Evolutionary conservation across 2,113 vertebrate genomes (phyloP), one percentile per base, ranked within the genome.

Genomic region (Colistium nudipinnis): DNA sequence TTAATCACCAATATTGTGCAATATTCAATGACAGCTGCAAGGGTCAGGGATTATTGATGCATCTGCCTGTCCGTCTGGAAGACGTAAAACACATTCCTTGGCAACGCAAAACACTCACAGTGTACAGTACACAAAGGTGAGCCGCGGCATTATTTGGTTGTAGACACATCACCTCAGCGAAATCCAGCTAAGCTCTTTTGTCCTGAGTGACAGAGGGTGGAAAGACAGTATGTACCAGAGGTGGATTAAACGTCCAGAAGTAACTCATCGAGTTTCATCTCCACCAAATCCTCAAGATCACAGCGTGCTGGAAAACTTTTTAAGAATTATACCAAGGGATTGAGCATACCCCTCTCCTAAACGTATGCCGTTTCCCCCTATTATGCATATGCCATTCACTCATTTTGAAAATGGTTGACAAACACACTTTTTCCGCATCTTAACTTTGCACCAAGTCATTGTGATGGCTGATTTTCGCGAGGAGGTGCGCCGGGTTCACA

Each of bases 171-270:
- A 70, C 35, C 54, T 27, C 51, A 17, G 51, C 36, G 24, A 20
- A 76, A 73, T 83, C 83, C 71, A 63, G 70, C 74, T 86, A 82
- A 87, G 73, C 78, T 63, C 54, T 68, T 80, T 78, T 83, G 79
- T 87, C 72, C 81, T 49, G 33, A 41, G 12, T 43, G 65, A 45
- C 73, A 19, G 45, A 44, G 10, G 31, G 69, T 5, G 11, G 4
- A 39, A 59, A 65, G 6, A 78, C 66, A 70, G 61, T 49, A 39
- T 73, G 76, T 87, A 41, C 81, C 62, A 53, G 41, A 68, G 59
- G 22, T 64, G 84, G 84, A 87, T 89, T 87, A 84, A 1, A 73
- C 70, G 53, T 71, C 65, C 63, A 39, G 66, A 74, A 72, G 71
- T 43, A 38, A 48, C 13, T 4, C 17, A 27, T 36, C 33, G 35